Conservation (phyloP, 2,113 vertebrate genomes). For the Gadus chalcogrammus region DNA sequence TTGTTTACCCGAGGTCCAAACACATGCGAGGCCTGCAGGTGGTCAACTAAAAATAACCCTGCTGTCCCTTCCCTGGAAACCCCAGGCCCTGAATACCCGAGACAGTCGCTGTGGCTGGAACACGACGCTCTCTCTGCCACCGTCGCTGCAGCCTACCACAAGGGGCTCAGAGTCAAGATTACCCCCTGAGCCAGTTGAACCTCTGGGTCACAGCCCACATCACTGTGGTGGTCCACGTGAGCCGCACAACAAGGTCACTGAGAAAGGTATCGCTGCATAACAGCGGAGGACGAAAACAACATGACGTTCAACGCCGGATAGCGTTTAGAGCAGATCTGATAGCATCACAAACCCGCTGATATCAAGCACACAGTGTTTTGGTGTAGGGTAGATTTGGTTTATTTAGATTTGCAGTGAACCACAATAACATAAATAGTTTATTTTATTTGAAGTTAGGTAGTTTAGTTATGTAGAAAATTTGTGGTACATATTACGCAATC, state of each 20-base stretch:
- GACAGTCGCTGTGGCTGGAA: not conserved
- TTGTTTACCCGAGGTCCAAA: slow-evolving; percentile 51
- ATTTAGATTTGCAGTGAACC: too few species aligned
- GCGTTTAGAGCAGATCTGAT: too few species aligned
- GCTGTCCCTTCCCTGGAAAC: slow-evolving; percentile 27
- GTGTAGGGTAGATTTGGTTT: too few species aligned
- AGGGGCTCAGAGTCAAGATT: not conserved
- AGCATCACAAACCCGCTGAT: too few species aligned
- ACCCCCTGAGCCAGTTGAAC: not conserved
- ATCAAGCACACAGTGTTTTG: too few species aligned
- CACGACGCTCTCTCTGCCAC: not conserved
- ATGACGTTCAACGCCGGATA: too few species aligned
- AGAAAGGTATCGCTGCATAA: too few species aligned
- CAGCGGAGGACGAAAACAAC: too few species aligned
- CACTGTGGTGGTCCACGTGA: not conserved
- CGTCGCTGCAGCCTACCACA: slow-evolving; percentile 6
- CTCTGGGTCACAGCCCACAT: not conserved
- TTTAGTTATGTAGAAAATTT: too few species aligned
- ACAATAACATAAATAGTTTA: too few species aligned
- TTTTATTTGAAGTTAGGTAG: too few species aligned
- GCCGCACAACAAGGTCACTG: not conserved
- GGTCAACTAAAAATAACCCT: slow-evolving; percentile 54
- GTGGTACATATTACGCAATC: too few species aligned
- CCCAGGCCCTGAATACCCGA: slow-evolving; percentile 14
- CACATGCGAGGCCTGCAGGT: slow-evolving; percentile 55